Evolutionary conservation across 2,113 vertebrate genomes (phyloP).

Genomic region (Eurypyga helias): DNA sequence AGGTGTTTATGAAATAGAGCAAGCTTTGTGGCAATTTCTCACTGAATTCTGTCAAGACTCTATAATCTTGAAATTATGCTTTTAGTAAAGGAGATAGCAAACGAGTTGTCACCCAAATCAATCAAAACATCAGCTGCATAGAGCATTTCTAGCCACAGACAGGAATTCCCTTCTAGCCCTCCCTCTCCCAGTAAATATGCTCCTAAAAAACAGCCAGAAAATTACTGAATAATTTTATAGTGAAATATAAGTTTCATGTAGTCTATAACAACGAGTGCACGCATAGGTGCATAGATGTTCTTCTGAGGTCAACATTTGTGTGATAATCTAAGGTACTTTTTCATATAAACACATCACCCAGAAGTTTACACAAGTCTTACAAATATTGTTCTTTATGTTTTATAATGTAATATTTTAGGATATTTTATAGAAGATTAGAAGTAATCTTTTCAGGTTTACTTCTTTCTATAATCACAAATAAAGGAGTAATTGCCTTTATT

Average conservation of each 20-base stretch:
- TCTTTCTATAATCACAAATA: neutral
- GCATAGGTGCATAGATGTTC: fast-evolving
- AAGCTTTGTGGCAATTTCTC: neutral
- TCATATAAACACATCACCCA: neutral
- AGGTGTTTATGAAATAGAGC: neutral
- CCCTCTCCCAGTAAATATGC: neutral
- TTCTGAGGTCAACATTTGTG: neutral
- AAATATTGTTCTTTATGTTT: neutral
- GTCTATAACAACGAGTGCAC: neutral
- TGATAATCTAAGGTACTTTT: neutral
- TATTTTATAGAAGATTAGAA: neutral
- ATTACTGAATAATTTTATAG: neutral
- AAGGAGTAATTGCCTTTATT: neutral
- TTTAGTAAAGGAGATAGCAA: neutral
- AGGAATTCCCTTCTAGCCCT: neutral
- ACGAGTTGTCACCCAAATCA: neutral
- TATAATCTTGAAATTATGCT: neutral
- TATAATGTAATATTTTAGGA: too few species aligned
- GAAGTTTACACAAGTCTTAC: neutral
- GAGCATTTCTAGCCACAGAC: neutral
- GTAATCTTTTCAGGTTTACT: neutral
- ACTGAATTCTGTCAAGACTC: neutral
- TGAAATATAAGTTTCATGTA: neutral
- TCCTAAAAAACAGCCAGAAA: neutral
- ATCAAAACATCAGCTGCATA: neutral